phyloP scores from a whole-genome alignment of 2,797 vertebrate species.

The Sciurus vulgaris region DNA sequence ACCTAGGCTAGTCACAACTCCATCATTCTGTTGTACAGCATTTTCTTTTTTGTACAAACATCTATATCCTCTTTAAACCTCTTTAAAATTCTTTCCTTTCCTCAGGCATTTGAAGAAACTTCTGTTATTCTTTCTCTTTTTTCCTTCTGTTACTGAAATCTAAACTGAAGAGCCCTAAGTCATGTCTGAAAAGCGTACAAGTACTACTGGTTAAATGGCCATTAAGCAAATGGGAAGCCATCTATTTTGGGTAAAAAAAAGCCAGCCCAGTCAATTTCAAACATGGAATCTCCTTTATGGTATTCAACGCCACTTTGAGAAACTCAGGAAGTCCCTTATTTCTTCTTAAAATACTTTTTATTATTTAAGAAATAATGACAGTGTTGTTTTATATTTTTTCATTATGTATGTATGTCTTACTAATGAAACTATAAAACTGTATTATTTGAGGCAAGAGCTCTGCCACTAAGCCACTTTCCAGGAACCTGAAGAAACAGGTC shows the following conservation, averaged over 20 bases:
- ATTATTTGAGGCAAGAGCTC: neutral
- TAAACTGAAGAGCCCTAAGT: neutral
- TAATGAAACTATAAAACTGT: neutral
- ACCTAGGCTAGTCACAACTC: neutral
- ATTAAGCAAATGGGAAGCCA: neutral
- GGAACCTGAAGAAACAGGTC: neutral
- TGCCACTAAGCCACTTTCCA: neutral
- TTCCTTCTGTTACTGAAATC: neutral
- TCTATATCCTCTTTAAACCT: neutral
- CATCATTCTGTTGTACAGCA: fast-evolving
- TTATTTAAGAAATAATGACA: slow-evolving; percentile 5
- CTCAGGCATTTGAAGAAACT: neutral
- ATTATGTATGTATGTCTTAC: neutral
- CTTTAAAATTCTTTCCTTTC: neutral
- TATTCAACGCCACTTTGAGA: neutral
- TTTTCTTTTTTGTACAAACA: neutral
- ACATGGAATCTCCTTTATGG: neutral
- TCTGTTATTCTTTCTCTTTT: neutral
- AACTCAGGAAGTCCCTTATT: neutral
- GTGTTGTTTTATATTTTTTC: neutral
- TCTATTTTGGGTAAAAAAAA: neutral
- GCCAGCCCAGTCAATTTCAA: neutral
- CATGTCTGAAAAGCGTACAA: neutral
- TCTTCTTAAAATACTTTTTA: slow-evolving; percentile 14
- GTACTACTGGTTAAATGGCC: neutral